Evolutionary conservation across 2,888 invertebrate species (phyloP), one percentile per base, ranked within the genome.

Genomic region (Lycophotia porphyrea): DNA sequence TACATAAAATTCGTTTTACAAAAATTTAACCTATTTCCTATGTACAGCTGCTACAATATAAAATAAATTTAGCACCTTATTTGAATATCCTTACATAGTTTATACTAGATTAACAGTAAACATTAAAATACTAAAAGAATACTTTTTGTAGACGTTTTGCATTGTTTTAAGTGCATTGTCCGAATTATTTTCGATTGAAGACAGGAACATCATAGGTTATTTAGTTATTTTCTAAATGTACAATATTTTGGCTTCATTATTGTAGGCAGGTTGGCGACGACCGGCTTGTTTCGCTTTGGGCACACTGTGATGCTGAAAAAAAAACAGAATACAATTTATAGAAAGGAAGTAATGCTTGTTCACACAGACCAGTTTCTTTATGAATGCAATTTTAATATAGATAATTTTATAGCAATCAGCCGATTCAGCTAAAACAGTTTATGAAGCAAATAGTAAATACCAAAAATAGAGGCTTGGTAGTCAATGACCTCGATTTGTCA

Each of bases 231-330:
- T 74, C 87, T 85, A 76, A 93, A 92, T 81, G 89, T 92, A 87
- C 96, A 96, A 88, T 95, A 95, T 88, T 95, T 96, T 0, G 96
- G 94, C 86, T 95, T 95, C 94, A 96, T 93, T 18, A 94, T 83
- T 3, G 95, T 96, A 5, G 97, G 97, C 78, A 97, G 94, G 74
- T 98, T 98, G 8, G 97, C 97, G 13, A 98, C 94, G n/a, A 98
- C 96, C 0, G 98, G 97, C 83, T 97, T 97, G 69, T 97, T 96
- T 77, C 96, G 94, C 88, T 97, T 97, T 0, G 98, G 97, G 89
- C 98, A 98, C 5, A 98, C 97, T 21, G 97, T 98, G 69, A 98
- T 96, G 49, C 98, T 98, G 95, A 81, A 97, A 97, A 79, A 88
- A 87, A 58, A 39, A 39, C 15, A 31, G 44, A 47, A 76, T 60